Conservation (phyloP, 2,888 invertebrate genomes). For the Conops quadrifasciatus region DNA sequence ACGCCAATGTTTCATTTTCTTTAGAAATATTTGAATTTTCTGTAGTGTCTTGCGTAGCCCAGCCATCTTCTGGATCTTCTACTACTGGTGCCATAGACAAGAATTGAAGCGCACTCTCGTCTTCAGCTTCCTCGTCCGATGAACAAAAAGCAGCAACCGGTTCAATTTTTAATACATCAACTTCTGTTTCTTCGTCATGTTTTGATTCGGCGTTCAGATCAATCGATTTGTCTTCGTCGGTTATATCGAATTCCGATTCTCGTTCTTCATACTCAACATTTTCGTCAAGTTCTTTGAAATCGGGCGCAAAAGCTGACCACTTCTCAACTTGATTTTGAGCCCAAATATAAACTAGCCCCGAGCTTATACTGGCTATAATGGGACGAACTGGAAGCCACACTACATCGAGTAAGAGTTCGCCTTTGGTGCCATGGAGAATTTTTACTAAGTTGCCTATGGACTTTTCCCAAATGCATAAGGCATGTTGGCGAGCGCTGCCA, state of each 20-base stretch:
- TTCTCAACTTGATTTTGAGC: conserved; percentile 99
- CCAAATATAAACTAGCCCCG: conserved; percentile 96
- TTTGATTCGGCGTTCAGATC: conserved; percentile 76
- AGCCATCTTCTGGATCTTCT: conserved; percentile 85
- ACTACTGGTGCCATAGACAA: conserved; percentile 91
- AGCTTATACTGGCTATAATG: conserved; percentile 96
- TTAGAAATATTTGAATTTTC: conserved; percentile 53
- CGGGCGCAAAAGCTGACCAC: conserved; percentile 99
- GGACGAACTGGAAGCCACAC: conserved; percentile 99
- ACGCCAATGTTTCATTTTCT: conserved; percentile 56
- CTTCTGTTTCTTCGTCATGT: conserved; percentile 80
- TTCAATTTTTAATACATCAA: conserved; percentile 90
- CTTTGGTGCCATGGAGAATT: conserved; percentile 98
- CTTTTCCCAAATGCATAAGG: conserved; percentile 98
- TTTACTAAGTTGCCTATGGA: conserved; percentile 97
- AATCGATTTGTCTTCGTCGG: conserved; percentile 94
- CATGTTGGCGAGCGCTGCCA: conserved; percentile 95
- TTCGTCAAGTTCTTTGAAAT: conserved; percentile 98
- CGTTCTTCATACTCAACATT: conserved; percentile 99
- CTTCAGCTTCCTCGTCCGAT: conserved; percentile 69
- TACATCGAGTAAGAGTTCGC: conserved; percentile 94
- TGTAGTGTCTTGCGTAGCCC: conserved; percentile 67
- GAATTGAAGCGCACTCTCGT: conserved; percentile 81
- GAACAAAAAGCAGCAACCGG: conserved; percentile 96
- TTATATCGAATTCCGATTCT: conserved; percentile 97